A percentile compares a stretch with the other conserved stretches of the same genome.
These are phyloP conservation scores for human DNA, from an alignment of 2,113 vertebrate genomes.

Conservation along the genomic window DNA sequence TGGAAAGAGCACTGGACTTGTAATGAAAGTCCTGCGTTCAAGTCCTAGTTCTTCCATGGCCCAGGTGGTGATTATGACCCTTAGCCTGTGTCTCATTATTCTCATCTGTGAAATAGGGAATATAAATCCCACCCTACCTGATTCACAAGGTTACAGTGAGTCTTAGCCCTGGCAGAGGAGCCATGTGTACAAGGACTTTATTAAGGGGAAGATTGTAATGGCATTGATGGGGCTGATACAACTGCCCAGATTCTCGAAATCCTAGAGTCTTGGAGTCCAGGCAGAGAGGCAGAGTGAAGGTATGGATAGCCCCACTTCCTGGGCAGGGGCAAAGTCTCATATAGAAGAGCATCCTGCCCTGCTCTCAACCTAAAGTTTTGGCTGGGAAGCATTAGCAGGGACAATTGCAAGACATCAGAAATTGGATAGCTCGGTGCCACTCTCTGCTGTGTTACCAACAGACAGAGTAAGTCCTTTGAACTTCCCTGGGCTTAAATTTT, in stretches of 20 bases:
- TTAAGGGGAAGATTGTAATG: not conserved
- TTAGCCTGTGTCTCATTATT: not conserved
- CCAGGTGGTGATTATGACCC: not conserved
- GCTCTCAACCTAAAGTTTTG: not conserved
- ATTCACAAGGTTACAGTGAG: not conserved
- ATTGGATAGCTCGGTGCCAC: not conserved
- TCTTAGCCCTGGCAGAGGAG: not conserved
- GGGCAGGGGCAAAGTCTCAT: not conserved
- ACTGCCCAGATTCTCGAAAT: not conserved
- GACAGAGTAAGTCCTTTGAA: not conserved
- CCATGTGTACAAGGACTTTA: not conserved
- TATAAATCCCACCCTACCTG: not conserved
- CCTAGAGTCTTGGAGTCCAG: not conserved
- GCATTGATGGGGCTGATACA: not conserved
- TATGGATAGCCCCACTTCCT: not conserved
- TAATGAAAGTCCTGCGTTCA: not conserved
- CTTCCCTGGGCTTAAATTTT: not conserved
- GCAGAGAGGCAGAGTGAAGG: not conserved
- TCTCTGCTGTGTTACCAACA: not conserved
- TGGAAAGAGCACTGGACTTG: not conserved
- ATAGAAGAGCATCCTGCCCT: not conserved
- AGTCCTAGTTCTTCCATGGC: not conserved
- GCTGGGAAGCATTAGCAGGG: not conserved
- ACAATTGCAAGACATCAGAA: not conserved
- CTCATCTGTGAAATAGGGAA: not conserved